Conservation (phyloP, 2,888 invertebrate genomes). For the Liopterus haemorrhoidalis region DNA sequence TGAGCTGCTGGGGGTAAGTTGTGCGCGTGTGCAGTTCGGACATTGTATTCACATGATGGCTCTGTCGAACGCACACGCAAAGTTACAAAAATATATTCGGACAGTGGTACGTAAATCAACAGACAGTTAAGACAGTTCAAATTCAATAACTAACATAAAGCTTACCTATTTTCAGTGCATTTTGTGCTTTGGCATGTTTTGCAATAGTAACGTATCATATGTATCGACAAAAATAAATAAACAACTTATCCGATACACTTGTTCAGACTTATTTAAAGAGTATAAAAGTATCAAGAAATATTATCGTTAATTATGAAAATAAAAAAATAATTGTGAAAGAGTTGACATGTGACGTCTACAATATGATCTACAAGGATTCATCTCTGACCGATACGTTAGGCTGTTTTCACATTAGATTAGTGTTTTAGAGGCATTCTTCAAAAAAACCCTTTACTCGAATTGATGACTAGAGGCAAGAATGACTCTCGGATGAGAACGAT, state of each 20-base stretch:
- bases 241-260: slow-evolving; percentile 19
- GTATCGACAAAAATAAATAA: slow-evolving; percentile 17
- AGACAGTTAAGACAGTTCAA: too few relatives aligned
- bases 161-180: slow-evolving; percentile 14
- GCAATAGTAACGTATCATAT: slow-evolving; percentile 14
- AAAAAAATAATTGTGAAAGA: slow-evolving; percentile 15
- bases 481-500: too few relatives aligned
- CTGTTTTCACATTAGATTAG: slow-evolving; percentile 12
- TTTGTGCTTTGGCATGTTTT: slow-evolving; percentile 21
- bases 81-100: too few relatives aligned
- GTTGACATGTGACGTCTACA: slow-evolving; percentile 14
- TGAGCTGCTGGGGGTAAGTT: too few relatives aligned
- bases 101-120: too few relatives aligned
- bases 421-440: too few relatives aligned
- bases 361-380: not conserved
- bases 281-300: slow-evolving; percentile 23
- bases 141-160: too few relatives aligned
- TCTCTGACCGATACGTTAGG: not conserved
- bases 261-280: slow-evolving; percentile 22
- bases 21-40: too few relatives aligned
- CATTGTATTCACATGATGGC: too few relatives aligned
- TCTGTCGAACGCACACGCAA: too few relatives aligned
- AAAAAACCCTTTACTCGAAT: too few relatives aligned
- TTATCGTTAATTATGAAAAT: slow-evolving; percentile 19
- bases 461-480: too few relatives aligned